Base-by-base conservation (phyloP, 2,113 vertebrate genomes). In the Ageneiosus marmoratus region DNA sequence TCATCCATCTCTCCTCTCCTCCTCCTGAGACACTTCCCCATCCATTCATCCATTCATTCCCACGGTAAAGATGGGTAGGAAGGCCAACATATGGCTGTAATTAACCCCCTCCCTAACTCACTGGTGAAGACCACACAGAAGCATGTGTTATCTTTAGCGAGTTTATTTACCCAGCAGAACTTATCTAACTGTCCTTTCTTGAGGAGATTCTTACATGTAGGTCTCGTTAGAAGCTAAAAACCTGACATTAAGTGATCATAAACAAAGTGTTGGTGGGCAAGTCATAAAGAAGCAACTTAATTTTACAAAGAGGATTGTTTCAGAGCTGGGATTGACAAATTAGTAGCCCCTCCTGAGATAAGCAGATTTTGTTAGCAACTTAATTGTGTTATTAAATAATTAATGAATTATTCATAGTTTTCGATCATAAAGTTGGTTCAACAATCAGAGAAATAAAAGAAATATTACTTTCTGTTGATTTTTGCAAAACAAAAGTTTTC, bases 51-150 rank as follows among this genome's bases (percentile, higher is more conserved):
- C 82, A 51, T 79, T 58, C 77, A 79, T 92, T 94, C 91, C 91
- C 93, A 93, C 56, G 87, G 85, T 76, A 90, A 88, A 86, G 44
- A 86, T 18, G 29, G 74, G 55, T 44, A 88, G 81, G 81, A 83
- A 65, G n/a, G 78, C 79, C 77, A 89, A 90, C 92, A 93, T 89
- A 91, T 93, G 91, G 88, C 83, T 89, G 73, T 86, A 89, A 93
- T 94, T 91, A 92, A 72, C n/a, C 72, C 85, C 79, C 76, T 63
- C 79, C 62, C 58, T 70, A 73, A 63, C 55, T 69, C 32, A 80
- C 53, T 86, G 86, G 88, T 83, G 85, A 89, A 91, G 92, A 92
- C 92, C 92, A 92, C 92, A 92, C 89, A 79, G 90, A 91, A 91
- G 85, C 51, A 41, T 83, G 63, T 83, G 67, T 87, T 86, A 74